Conservation (phyloP, 2,797 vertebrate genomes). For the Apodemus agrarius region DNA sequence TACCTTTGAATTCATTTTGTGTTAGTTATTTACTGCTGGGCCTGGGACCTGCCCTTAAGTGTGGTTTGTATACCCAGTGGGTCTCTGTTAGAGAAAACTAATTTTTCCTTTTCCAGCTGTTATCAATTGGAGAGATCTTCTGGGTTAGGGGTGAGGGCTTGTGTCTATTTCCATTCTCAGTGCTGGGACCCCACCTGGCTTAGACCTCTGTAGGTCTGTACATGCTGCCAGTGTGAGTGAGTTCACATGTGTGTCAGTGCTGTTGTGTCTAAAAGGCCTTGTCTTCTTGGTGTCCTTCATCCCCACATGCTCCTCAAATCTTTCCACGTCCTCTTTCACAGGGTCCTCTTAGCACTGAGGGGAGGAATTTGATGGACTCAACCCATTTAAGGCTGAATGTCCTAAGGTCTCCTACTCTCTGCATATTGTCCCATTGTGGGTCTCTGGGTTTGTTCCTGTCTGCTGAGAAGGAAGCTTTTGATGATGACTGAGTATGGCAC, state of each 20-base stretch:
- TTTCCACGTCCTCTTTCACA: background rate
- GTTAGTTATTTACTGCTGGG: background rate
- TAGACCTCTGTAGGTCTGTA: background rate
- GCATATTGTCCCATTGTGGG: background rate
- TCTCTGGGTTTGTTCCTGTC: background rate
- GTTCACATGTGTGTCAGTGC: background rate
- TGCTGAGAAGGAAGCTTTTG: background rate
- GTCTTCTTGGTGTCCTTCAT: background rate
- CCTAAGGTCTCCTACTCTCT: background rate
- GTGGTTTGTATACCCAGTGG: background rate
- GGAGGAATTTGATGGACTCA: background rate
- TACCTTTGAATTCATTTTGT: background rate
- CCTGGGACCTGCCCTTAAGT: background rate
- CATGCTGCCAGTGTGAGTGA: background rate
- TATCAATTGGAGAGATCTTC: background rate
- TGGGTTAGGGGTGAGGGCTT: no score
- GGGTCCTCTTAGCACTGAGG: background rate
- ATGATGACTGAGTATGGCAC: background rate
- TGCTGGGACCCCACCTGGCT: background rate
- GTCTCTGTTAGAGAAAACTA: background rate
- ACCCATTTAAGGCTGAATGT: background rate
- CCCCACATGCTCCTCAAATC: background rate
- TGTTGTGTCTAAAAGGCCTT: background rate
- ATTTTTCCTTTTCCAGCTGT: background rate
- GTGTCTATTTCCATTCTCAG: background rate